Percentiles rank a stretch among this genome's conserved stretches.
Conservation (phyloP, 2,113 vertebrate genomes). For the Antechinus flavipes region DNA sequence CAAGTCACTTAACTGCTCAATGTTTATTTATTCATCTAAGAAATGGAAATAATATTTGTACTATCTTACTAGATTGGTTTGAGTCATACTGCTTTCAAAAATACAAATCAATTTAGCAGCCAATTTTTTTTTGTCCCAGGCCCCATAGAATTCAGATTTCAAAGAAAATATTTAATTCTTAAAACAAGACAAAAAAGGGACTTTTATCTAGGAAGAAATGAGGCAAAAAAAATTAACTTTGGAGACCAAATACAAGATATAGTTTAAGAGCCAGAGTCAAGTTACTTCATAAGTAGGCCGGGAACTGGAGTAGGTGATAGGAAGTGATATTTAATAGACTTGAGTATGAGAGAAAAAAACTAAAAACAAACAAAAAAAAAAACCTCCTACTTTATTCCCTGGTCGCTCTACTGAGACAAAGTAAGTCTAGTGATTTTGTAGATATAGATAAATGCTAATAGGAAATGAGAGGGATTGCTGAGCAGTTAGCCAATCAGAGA, state of each 20-base stretch:
- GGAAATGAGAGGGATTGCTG: not conserved
- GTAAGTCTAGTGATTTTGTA: constrained; percentile 15
- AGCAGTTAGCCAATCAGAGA: not conserved
- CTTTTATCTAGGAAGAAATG: not conserved
- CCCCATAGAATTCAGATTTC: not conserved
- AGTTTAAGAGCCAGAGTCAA: not conserved
- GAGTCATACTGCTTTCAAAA: constrained; percentile 53
- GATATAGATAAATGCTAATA: not conserved
- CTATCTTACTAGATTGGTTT: constrained; percentile 14
- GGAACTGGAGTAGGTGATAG: not conserved
- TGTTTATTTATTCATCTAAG: not conserved
- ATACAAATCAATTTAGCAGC: constrained; percentile 3
- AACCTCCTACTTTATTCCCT: constrained; percentile 8
- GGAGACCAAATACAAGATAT: constrained; percentile 12
- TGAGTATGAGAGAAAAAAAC: not conserved
- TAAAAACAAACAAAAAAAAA: not conserved
- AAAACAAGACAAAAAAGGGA: not conserved
- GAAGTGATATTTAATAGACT: constrained; percentile 8
- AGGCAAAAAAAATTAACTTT: not conserved
- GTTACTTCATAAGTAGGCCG: constrained; percentile 9
- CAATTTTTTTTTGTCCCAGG: constrained; percentile 12
- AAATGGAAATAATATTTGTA: not conserved
- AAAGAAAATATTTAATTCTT: not conserved
- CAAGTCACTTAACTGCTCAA: not conserved
- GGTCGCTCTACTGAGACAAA: not conserved